Conservation (phyloP, 2,888 invertebrate genomes). For the Ctenicera cuprea region DNA sequence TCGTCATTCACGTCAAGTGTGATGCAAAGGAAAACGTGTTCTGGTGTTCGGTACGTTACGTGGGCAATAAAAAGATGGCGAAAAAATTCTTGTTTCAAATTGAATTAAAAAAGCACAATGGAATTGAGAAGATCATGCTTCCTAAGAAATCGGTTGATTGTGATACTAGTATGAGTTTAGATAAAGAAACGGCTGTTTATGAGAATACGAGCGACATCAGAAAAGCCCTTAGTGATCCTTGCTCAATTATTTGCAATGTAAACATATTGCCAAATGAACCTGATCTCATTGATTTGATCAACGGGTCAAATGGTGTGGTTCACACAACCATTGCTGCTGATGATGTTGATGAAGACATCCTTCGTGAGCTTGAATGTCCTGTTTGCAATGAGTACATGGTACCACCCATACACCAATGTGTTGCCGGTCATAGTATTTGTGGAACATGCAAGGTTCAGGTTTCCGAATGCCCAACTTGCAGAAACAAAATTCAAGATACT, state of each 20-base stretch:
- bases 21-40: conserved; percentile 58
- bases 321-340: neutral
- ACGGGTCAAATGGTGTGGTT: neutral
- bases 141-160: conserved; percentile 47
- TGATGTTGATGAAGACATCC: conserved; percentile 45
- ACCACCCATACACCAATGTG: conserved; percentile 67
- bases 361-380: conserved; percentile 65
- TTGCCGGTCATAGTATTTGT: conserved; percentile 67
- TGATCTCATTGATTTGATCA: neutral
- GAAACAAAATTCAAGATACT: conserved; percentile 59
- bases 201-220: conserved; percentile 45
- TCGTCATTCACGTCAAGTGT: conserved; percentile 61
- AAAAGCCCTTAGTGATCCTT: conserved; percentile 46
- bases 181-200: conserved; percentile 39
- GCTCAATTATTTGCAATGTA: conserved; percentile 50
- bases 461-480: conserved; percentile 64
- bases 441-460: conserved; percentile 60
- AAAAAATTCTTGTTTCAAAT: conserved; percentile 45
- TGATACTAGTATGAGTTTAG: conserved; percentile 43
- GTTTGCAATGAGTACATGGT: conserved; percentile 67
- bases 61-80: conserved; percentile 55
- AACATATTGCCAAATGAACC: conserved; percentile 39
- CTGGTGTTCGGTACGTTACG: conserved; percentile 60
- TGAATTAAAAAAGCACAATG: conserved; percentile 31
- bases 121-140: conserved; percentile 8